Percentiles rank a stretch among this genome's conserved stretches.
Evolutionary conservation across 2,888 invertebrate genomes (phyloP).

Genomic region (Phyllotreta striolata): DNA sequence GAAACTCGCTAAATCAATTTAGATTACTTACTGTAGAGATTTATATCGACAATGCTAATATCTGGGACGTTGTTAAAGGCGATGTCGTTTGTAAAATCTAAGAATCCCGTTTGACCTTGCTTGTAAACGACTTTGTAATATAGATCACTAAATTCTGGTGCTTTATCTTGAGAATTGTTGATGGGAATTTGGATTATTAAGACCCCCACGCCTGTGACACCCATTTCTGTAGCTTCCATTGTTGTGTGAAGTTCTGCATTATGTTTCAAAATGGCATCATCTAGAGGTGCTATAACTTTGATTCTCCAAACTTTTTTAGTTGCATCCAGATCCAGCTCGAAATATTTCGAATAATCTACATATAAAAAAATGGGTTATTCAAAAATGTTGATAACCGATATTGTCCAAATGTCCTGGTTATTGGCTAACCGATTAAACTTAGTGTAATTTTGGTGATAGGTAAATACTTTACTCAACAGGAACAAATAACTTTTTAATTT

Average conservation of each 20-base stretch:
- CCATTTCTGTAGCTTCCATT: conserved; percentile 26
- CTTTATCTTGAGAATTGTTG: background rate
- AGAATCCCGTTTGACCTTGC: conserved; percentile 18
- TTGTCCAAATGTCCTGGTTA: too few relatives aligned
- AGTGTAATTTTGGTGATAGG: too few relatives aligned
- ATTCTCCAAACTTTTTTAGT: background rate
- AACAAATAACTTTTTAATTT: too few relatives aligned
- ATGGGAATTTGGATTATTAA: conserved; percentile 5
- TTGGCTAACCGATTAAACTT: too few relatives aligned
- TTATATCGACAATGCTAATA: conserved; percentile 1
- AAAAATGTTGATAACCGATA: background rate
- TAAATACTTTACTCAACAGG: too few relatives aligned
- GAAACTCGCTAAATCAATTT: background rate
- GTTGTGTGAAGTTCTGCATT: conserved; percentile 13
- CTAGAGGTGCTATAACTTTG: background rate
- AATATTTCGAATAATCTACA: background rate
- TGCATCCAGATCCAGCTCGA: background rate
- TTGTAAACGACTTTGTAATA: conserved; percentile 41
- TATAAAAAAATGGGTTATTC: background rate
- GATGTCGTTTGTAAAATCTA: conserved; percentile 38
- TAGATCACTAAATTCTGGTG: conserved; percentile 38
- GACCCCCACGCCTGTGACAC: conserved; percentile 28
- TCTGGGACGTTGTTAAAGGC: conserved; percentile 30
- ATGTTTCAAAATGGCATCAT: conserved; percentile 14
- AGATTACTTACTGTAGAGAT: conserved; percentile 4